These are phyloP conservation scores for Sinocyclocheilus maitianheensis DNA, from an alignment of 2,113 vertebrate species.

Conservation along the genomic window DNA sequence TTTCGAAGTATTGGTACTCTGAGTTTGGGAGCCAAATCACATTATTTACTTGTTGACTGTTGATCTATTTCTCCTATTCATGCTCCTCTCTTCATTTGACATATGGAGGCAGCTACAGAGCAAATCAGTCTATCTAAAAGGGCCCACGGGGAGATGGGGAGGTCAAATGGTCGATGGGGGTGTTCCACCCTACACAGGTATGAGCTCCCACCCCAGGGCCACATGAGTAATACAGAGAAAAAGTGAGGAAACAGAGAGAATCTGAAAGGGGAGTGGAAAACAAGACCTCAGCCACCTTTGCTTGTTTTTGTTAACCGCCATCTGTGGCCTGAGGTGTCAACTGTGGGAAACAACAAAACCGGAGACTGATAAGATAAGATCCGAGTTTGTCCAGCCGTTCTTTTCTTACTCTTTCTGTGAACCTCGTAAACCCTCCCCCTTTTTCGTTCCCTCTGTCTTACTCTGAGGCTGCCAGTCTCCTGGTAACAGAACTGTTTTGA, in stretches of 20 bases:
- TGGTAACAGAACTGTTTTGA: conserved; percentile 67
- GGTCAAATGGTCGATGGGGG: conserved; percentile 63
- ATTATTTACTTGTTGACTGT: not conserved
- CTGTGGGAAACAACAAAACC: conserved; percentile 68
- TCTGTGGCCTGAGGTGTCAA: conserved; percentile 62
- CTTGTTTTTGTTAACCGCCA: conserved; percentile 64
- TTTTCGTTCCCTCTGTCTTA: conserved; percentile 39
- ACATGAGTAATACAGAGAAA: conserved; percentile 47
- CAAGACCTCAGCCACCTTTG: conserved; percentile 44
- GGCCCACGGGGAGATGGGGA: conserved; percentile 59
- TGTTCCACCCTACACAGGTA: conserved; percentile 75
- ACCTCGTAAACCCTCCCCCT: conserved; percentile 32
- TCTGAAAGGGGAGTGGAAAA: conserved; percentile 36
- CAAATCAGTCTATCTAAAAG: conserved; percentile 51
- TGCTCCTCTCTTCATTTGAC: conserved; percentile 23
- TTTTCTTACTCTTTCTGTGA: conserved; percentile 59
- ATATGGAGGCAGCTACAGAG: conserved; percentile 30
- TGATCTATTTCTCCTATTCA: conserved; percentile 56
- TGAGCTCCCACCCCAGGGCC: conserved; percentile 69
- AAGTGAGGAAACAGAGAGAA: conserved; percentile 14
- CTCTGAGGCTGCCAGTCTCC: conserved; percentile 59
- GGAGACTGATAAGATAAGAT: conserved; percentile 66
- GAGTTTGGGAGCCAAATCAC: not conserved
- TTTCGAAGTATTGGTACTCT: not conserved
- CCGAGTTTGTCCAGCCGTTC: conserved; percentile 58